Percentiles rank a stretch among this genome's conserved stretches.
Evolutionary conservation across 2,113 vertebrate genomes (phyloP).

Genomic region (Chlorodrepanis virens): DNA sequence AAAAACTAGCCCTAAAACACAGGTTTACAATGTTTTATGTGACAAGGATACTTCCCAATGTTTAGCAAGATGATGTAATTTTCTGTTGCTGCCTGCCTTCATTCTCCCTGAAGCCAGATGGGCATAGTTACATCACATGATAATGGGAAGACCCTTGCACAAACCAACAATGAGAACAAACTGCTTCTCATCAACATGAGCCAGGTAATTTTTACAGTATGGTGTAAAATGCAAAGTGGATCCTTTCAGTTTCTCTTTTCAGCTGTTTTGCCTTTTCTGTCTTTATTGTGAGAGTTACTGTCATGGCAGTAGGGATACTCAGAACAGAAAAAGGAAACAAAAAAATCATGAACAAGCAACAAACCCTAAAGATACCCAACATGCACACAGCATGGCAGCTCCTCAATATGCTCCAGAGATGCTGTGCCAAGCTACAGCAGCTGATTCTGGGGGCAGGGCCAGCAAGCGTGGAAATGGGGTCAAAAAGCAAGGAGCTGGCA

Average conservation of each 20-base stretch:
- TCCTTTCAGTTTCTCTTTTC: slow-evolving; percentile 27
- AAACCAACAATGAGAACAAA: neutral
- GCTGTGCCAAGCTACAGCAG: neutral
- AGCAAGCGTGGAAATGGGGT: neutral
- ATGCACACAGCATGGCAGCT: neutral
- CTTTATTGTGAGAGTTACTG: neutral
- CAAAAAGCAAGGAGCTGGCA: neutral
- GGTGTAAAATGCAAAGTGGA: neutral
- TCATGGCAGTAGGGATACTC: neutral
- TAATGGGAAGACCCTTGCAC: neutral
- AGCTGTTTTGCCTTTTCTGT: neutral
- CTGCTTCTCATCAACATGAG: neutral
- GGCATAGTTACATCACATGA: neutral
- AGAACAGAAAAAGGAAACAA: neutral
- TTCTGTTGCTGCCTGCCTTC: neutral
- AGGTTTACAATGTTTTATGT: neutral
- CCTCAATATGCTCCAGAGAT: neutral
- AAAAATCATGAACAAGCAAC: neutral
- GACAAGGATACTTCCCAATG: neutral
- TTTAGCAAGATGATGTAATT: neutral
- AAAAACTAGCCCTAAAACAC: neutral
- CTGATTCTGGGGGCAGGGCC: neutral
- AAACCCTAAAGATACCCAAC: neutral
- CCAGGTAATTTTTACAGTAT: neutral
- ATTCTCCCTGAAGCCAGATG: neutral